These are phyloP conservation scores for Agrypnus murinus DNA, from an alignment of 2,888 invertebrate species.

Conservation along the genomic window DNA sequence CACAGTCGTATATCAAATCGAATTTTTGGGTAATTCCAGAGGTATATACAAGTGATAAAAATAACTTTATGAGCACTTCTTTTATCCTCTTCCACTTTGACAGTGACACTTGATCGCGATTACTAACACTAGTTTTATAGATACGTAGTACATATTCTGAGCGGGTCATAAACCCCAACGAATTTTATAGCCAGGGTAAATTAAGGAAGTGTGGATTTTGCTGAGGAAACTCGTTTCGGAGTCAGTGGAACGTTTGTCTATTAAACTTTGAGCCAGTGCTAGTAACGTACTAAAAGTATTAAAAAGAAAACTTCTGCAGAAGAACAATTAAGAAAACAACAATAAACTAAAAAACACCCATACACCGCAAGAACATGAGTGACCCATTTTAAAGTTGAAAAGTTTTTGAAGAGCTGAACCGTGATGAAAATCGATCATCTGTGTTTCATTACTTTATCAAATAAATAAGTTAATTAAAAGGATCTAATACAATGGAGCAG, in stretches of 20 bases:
- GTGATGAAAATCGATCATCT: no score
- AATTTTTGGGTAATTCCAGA: slow-evolving; percentile 4
- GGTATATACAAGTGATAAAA: slow-evolving; percentile 10
- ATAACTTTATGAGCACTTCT: slow-evolving; percentile 19
- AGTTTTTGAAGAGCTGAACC: no score
- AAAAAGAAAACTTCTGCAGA: slow-evolving; percentile 15
- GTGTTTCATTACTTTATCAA: no score
- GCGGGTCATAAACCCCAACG: slow-evolving; percentile 27
- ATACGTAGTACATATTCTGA: slow-evolving; percentile 30
- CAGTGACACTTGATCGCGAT: slow-evolving; percentile 28
- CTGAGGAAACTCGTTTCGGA: slow-evolving; percentile 25
- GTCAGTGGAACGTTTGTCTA: background rate
- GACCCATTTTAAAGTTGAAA: no score
- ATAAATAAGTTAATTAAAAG: no score
- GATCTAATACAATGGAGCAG: no score
- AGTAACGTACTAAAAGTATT: background rate
- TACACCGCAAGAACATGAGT: background rate
- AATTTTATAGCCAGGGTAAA: slow-evolving; percentile 31
- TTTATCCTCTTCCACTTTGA: slow-evolving; percentile 17
- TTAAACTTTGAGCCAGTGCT: slow-evolving; percentile 3
- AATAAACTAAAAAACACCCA: background rate
- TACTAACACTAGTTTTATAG: slow-evolving; percentile 28
- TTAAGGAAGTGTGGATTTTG: slow-evolving; percentile 28
- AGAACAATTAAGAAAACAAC: no score
- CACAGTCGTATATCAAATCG: no score